Percentiles rank a stretch among this genome's conserved stretches.
Conservation (phyloP, 2,113 vertebrate genomes). For the Eclectus roratus region DNA sequence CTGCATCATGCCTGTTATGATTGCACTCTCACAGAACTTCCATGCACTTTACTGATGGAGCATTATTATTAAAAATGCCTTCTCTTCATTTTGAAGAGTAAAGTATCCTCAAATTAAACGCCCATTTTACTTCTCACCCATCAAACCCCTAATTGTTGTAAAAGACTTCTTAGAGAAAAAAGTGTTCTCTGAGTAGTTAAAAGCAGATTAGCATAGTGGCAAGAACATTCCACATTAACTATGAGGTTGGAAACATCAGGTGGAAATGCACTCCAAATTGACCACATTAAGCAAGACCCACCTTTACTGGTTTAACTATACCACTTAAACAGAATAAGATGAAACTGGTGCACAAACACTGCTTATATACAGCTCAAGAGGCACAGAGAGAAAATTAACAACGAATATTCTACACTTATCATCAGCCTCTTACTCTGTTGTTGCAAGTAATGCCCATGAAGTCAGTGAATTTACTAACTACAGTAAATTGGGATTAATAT, state of each 20-base stretch:
- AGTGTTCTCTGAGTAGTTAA: neutral
- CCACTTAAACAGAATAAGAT: neutral
- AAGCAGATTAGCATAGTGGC: neutral
- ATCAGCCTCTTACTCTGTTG: neutral
- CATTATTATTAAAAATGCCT: constrained; percentile 26
- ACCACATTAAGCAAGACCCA: neutral
- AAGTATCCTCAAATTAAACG: constrained; percentile 37
- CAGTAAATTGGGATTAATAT: neutral
- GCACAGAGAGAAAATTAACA: neutral
- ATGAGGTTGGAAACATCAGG: neutral
- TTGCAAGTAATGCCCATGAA: neutral
- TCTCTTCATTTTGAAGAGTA: constrained; percentile 13
- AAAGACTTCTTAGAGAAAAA: neutral
- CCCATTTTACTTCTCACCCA: neutral
- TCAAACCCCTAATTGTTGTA: neutral
- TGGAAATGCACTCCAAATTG: neutral
- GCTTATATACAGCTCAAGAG: neutral
- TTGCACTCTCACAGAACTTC: neutral
- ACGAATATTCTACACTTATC: neutral
- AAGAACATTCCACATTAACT: neutral
- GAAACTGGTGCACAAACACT: neutral
- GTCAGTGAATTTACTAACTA: neutral
- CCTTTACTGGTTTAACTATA: neutral
- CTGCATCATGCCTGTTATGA: neutral
- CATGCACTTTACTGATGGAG: constrained; percentile 19